Evolutionary conservation across 1,140 invertebrate species (phyloP).

Genomic region (Eufriesea mexicana): DNA sequence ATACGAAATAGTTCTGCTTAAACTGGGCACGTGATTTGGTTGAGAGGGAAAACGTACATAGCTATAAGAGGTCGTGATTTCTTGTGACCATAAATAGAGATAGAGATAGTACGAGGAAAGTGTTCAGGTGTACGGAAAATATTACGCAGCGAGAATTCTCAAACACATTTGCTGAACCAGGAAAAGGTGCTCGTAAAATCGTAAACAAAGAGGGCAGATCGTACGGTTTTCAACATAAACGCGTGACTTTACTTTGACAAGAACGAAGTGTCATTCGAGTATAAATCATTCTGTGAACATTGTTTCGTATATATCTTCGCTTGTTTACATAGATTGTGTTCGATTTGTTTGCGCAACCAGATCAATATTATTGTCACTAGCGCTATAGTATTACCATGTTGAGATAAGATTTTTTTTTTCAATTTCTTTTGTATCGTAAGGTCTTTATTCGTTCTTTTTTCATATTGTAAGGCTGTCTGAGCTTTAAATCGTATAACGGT

Average conservation of each 20-base stretch:
- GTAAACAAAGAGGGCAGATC: neutral
- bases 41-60: neutral
- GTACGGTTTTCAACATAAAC: neutral
- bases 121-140: neutral
- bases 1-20: neutral
- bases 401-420: neutral
- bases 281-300: neutral
- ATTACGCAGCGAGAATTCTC: neutral
- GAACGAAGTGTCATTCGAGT: conserved; percentile 8
- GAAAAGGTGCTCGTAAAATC: neutral
- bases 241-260: conserved; percentile 12
- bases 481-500: neutral
- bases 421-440: neutral
- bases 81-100: neutral
- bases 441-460: neutral
- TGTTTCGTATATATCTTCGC: neutral
- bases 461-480: neutral
- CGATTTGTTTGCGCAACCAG: conserved; percentile 38
- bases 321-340: conserved; percentile 28
- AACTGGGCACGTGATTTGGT: conserved; percentile 6
- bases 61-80: neutral
- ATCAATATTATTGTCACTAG: conserved; percentile 20
- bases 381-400: neutral
- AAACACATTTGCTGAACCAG: neutral
- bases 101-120: neutral